These are phyloP conservation scores for Magallana nippona DNA, from an alignment of 2,888 invertebrate genomes.

Conservation along the genomic window DNA sequence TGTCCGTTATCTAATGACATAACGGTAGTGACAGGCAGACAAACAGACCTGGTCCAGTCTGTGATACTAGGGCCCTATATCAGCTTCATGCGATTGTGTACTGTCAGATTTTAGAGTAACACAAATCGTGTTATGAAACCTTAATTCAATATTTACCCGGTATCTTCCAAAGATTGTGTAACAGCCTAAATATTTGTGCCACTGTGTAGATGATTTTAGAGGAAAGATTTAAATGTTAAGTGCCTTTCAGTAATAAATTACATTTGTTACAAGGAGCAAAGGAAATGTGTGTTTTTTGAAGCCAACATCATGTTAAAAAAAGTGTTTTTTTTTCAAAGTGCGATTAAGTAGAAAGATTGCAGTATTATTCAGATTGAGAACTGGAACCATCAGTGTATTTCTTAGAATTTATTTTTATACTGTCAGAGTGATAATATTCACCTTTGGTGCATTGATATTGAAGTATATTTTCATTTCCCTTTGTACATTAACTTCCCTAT, in stretches of 20 bases:
- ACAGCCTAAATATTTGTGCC: conserved; percentile 18
- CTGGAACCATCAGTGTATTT: no score
- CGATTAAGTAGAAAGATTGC: no score
- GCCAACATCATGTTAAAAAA: no score
- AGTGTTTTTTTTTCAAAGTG: no score
- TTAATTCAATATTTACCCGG: conserved; percentile 21
- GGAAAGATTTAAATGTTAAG: conserved; percentile 3
- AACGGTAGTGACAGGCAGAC: conserved; percentile 26
- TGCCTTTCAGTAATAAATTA: background rate
- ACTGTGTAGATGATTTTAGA: conserved; percentile 6
- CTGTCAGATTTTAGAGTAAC: conserved; percentile 19
- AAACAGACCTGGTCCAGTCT: background rate
- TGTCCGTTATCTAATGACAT: conserved; percentile 20
- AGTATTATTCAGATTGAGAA: no score
- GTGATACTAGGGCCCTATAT: conserved; percentile 7
- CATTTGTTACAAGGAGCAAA: background rate
- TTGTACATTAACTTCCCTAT: no score
- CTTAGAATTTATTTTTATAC: no score
- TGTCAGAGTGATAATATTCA: no score
- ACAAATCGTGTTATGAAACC: conserved; percentile 29
- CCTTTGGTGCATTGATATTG: no score
- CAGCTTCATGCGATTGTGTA: conserved; percentile 12
- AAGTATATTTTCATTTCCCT: no score
- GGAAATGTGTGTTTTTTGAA: background rate
- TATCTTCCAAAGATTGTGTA: conserved; percentile 30